Evolutionary conservation across 2,113 vertebrate genomes (phyloP), one percentile per base, ranked within the genome.

Genomic region (Sander vitreus): DNA sequence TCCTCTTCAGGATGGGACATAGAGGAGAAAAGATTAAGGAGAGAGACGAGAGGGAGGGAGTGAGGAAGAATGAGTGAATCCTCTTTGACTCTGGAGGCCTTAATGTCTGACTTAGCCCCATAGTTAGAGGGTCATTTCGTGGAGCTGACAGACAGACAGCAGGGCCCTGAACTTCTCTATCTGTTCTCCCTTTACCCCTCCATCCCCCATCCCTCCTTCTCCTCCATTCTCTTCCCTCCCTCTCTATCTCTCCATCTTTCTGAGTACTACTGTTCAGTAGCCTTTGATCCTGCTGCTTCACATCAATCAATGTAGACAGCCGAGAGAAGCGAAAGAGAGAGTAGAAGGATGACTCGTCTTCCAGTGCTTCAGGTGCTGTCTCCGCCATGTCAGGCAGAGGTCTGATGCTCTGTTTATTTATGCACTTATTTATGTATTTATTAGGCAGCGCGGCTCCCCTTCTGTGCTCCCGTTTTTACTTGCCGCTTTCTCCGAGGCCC

Each of bases 371-470:
- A 91, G 90, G 91, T 94, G 91, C 86, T 81, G 83, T 93, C 85
- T 94, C 84, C 76, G 87, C 82, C 88, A 69, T 90, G 91, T 90
- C 93, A 89, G 79, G 71, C 78, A 62, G 51, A 80, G 78, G 87
- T 89, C 88, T 91, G 84, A 90, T 81, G 81, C 88, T 84, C 80
- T 92, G 81, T 94, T 94, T 93, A 93, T 93, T 93, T 87, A 93
- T 89, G 75, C 81, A 88, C 87, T 89, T 94, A 86, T 91, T 93
- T 93, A 90, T 92, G 90, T 93, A 91, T 93, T 93, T 95, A 94
- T 94, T 93, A 90, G 81, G 85, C 74, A 66, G 53, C 2, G 13
- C 74, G 45, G 39, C 84, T 78, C 81, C 74, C 78, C 67, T 55
- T 60, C 50, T 36, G 48, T 66, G 53, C 78, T 59, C 78, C 77